Base-by-base conservation (phyloP, 2,888 invertebrate genomes). In the Plemyria rubiginata region DNA sequence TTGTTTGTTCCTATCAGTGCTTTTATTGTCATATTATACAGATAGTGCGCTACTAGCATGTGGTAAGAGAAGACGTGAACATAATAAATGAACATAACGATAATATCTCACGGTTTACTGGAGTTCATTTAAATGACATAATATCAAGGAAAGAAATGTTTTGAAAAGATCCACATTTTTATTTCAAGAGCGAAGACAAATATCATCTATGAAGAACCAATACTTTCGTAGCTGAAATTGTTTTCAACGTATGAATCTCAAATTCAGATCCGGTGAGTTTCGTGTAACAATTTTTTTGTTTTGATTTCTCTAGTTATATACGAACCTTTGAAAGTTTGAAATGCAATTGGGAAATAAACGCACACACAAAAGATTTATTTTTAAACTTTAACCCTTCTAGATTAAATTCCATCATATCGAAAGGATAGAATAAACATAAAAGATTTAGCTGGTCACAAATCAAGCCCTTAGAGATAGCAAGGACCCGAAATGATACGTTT, bases 391-490 rank as follows among this genome's bases (percentile, higher is more conserved):
- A 45, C 45, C 16, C 9, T 38, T 11, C 1, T 11, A 38, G 9
- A 38, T 38, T 11, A 11, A 38, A 16, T 45, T 16, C 45, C 11
- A 88, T 88, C 86, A 86, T 81, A 79, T 38, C 11, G 36, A 78
- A 32, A 45, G 79, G 87, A 86, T 88, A 88, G 90, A 89, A 88
- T 86, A 88, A 87, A 90, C 86, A 88, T 88, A 85, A 90, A 90
- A 87, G 87, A 86, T 88, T 88, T 85, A 85, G 41, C 86, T 15
- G 50, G 13, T 15, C 87, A 85, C 85, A 81, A 82, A 76, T 79
- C 73, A 72, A 73, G 79, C 78, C 80, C 82, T 84, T 84, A 71
- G 70, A 78, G 82, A 85, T 85, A 85, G 83, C 82, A 80, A 76
- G 78, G 79, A 77, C 71, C 68, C 73, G 76, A 72, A 80, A 80